Evolutionary conservation across 2,888 invertebrate genomes (phyloP).

Genomic region (Cryptocephalus primarius): DNA sequence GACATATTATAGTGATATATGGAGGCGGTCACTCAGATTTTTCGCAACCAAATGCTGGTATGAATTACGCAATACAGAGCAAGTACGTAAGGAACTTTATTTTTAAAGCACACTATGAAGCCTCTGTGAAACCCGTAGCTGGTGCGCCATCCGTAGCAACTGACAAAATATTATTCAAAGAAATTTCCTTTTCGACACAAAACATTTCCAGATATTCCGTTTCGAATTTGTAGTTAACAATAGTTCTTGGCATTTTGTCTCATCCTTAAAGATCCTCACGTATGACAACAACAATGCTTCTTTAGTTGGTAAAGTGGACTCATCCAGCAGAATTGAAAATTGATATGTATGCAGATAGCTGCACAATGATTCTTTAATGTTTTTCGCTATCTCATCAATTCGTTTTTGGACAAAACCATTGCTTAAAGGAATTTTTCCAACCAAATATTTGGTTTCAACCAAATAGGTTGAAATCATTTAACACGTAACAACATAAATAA

Average conservation of each 20-base stretch:
- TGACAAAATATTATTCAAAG: conserved; percentile 1
- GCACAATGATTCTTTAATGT: conserved; percentile 26
- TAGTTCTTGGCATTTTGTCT: conserved; percentile 27
- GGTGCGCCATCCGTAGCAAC: conserved; percentile 3
- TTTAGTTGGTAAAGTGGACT: conserved; percentile 27
- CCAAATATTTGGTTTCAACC: no score
- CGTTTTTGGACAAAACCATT: conserved; percentile 9
- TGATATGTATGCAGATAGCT: conserved; percentile 19
- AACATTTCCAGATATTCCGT: conserved; percentile 19
- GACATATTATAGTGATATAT: background rate
- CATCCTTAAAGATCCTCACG: conserved; percentile 35
- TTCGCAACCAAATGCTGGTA: conserved; percentile 3
- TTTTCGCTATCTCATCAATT: conserved; percentile 21
- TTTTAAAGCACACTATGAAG: conserved; percentile 2
- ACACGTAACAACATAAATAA: no score
- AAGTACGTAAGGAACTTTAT: conserved; percentile 1
- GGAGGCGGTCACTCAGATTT: conserved; percentile 2
- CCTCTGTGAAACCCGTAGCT: conserved; percentile 2
- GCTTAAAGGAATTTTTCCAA: conserved; percentile 15
- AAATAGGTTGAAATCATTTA: no score
- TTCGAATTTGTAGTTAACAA: conserved; percentile 26
- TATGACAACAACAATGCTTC: conserved; percentile 27
- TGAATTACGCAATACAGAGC: conserved; percentile 3
- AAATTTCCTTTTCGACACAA: no score
- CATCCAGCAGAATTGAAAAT: conserved; percentile 31